Percentiles rank a stretch among this genome's conserved stretches.
Conservation (phyloP, 2,888 invertebrate genomes). For the Cordylochernes scorpioides region DNA sequence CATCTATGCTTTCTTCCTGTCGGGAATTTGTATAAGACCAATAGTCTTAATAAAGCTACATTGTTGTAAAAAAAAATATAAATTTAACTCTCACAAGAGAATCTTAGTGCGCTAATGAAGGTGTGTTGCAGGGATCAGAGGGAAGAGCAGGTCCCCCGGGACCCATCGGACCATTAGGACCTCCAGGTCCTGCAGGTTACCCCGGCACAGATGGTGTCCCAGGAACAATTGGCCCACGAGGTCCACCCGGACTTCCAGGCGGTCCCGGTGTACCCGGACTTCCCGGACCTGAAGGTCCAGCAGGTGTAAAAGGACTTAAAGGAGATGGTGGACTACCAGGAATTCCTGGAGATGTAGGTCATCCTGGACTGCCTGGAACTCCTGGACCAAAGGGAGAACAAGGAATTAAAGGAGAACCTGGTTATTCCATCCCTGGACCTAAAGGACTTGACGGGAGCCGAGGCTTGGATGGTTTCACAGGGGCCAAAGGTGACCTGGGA, state of each 20-base stretch:
- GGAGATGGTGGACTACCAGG: conserved; percentile 35
- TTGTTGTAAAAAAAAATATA: no score
- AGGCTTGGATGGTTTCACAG: conserved; percentile 26
- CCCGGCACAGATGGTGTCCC: conserved; percentile 40
- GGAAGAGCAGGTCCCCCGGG: conserved; percentile 31
- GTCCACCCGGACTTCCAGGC: conserved; percentile 51
- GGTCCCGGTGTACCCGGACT: conserved; percentile 27
- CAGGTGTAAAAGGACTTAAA: conserved; percentile 27
- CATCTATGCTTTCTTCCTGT: no score
- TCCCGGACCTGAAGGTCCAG: conserved; percentile 11
- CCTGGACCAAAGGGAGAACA: conserved; percentile 39
- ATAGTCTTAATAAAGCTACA: no score
- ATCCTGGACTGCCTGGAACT: conserved; percentile 54
- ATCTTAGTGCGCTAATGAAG: no score
- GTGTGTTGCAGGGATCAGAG: conserved; percentile 12
- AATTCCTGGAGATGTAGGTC: conserved; percentile 29
- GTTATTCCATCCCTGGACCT: conserved; percentile 10
- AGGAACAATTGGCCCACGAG: conserved; percentile 33
- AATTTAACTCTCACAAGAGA: no score
- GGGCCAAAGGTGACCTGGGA: conserved; percentile 24
- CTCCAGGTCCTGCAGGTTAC: conserved; percentile 41
- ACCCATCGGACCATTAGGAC: conserved; percentile 50
- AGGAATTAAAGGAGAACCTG: conserved; percentile 12
- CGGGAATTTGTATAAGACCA: no score
- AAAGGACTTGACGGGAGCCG: conserved; percentile 13